These are phyloP conservation scores for Coilia nasus DNA, from an alignment of 2,797 vertebrate species.

Conservation along the genomic window DNA sequence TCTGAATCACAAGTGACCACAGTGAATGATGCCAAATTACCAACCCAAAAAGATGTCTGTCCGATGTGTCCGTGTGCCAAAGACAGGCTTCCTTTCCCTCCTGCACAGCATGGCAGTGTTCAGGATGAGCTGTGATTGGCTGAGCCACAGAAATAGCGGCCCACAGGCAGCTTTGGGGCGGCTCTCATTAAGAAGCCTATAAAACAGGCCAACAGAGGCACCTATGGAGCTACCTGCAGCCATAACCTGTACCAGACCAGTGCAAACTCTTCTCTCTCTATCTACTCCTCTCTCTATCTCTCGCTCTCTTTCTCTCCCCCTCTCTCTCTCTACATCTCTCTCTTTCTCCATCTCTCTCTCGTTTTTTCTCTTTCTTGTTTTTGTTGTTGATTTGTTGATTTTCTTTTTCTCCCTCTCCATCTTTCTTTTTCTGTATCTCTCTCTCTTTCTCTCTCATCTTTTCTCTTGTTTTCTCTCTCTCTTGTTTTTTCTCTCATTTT, in stretches of 20 bases:
- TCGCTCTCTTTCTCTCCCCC: too few species aligned
- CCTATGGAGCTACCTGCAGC: background rate
- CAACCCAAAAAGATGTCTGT: too few species aligned
- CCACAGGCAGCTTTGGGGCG: background rate
- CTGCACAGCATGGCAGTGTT: background rate
- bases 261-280: background rate
- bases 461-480: background rate
- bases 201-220: background rate
- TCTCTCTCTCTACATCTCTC: background rate
- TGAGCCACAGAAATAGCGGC: background rate
- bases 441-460: background rate
- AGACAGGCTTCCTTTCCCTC: background rate
- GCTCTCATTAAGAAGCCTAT: background rate
- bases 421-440: background rate
- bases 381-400: too few species aligned
- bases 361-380: too few species aligned
- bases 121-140: background rate
- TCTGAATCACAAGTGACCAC: background rate
- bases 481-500: too few species aligned
- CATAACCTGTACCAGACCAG: background rate
- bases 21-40: too few species aligned
- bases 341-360: background rate
- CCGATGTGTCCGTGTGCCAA: background rate
- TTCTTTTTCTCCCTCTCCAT: background rate
- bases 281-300: background rate